A percentile compares a stretch with the other conserved stretches of the same genome.
These are phyloP conservation scores for Aleadryas rufinucha DNA, from an alignment of 2,113 vertebrate species.

Conservation along the genomic window DNA sequence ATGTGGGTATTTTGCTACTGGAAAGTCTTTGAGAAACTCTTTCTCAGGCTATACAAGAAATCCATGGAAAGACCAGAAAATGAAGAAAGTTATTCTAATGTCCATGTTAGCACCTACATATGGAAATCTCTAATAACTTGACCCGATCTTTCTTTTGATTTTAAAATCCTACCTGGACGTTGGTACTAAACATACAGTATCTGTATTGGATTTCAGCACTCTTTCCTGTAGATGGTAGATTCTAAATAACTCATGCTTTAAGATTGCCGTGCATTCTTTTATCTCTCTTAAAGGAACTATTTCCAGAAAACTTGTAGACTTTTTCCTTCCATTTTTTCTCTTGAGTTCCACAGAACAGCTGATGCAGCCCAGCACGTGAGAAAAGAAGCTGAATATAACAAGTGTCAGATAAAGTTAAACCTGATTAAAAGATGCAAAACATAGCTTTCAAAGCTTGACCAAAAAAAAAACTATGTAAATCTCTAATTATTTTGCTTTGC, in stretches of 20 bases:
- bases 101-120: neutral
- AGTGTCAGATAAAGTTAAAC: neutral
- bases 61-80: neutral
- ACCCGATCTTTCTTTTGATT: neutral
- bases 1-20: neutral
- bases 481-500: neutral
- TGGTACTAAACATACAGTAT: neutral
- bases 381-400: neutral
- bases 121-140: neutral
- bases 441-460: neutral
- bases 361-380: neutral
- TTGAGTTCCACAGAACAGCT: neutral
- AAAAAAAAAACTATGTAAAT: neutral
- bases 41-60: neutral
- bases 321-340: neutral
- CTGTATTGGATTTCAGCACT: neutral
- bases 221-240: neutral
- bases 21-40: neutral
- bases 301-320: neutral
- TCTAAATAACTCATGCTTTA: neutral
- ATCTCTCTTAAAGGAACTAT: neutral
- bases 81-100: neutral
- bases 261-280: neutral
- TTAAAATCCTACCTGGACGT: neutral
- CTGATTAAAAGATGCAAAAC: neutral